phyloP scores from a whole-genome alignment of 2,797 vertebrate genomes.

The Lagocephalus sceleratus region DNA sequence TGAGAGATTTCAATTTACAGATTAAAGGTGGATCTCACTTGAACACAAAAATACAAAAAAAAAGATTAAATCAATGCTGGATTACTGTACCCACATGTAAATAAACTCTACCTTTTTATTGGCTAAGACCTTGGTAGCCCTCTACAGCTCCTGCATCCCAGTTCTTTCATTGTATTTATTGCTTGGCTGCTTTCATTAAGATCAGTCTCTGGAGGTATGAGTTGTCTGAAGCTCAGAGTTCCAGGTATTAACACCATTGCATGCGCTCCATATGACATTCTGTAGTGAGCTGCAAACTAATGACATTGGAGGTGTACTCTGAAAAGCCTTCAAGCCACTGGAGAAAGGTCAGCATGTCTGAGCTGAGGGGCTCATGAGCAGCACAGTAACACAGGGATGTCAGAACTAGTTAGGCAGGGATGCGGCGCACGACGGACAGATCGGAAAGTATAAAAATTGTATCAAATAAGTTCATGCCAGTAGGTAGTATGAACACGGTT shows the following conservation, averaged over 20 bases:
- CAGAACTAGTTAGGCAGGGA: no score
- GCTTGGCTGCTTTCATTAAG: constrained; percentile 54
- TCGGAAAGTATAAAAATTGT: no score
- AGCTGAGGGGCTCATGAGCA: constrained; percentile 10
- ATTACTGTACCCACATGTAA: constrained; percentile 7
- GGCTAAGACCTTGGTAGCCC: constrained; percentile 3
- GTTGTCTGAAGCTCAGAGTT: constrained; percentile 43
- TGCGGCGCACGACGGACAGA: no score
- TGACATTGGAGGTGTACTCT: constrained; percentile 58
- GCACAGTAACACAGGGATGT: constrained; percentile 8
- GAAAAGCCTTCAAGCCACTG: constrained; percentile 65
- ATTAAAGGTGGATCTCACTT: no score
- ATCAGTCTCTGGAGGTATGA: constrained; percentile 40
- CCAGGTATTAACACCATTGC: constrained; percentile 33
- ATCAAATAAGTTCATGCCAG: no score
- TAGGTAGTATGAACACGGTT: no score
- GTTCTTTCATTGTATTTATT: constrained; percentile 28
- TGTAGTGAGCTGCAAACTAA: constrained; percentile 34
- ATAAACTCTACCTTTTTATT: constrained; percentile 24
- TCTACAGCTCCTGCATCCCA: constrained; percentile 1
- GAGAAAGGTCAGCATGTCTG: constrained; percentile 69
- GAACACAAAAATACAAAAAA: constrained; percentile 12
- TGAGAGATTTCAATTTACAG: no score
- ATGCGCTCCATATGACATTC: constrained; percentile 31
- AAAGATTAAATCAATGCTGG: constrained; percentile 22